Evolutionary conservation across 2,113 vertebrate species (phyloP), one percentile per base, ranked within the genome.

Genomic region (Rhinogobius similis): DNA sequence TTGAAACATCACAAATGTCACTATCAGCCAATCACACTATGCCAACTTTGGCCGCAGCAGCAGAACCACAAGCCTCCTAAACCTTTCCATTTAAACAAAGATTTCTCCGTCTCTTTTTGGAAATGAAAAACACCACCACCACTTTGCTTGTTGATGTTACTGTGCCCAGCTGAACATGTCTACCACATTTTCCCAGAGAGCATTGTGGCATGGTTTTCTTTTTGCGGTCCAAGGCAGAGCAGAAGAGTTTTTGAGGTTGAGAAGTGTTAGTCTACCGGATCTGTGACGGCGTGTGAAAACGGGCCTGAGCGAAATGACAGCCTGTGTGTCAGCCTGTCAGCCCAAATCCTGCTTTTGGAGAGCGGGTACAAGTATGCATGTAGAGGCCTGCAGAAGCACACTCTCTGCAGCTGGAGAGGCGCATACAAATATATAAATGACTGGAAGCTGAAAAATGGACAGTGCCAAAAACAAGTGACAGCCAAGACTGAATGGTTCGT

Each of bases 241-340:
- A 2, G 55, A 36, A 43, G 0, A 27, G 21, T 56, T 73, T 55
- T 72, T 9, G 20, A 62, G 46, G 65, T 50, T 14, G 23, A 24
- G 52, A 26, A 39, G 46, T 50, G 69, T 20, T 69, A 56, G 70
- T 41, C 39, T 1, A 24, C 59, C 20, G 58, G 46, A 67, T 61
- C 50, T 65, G 68, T 16, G 41, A 61, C 62, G 27, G 67, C 38
- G 43, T 73, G 52, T 38, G 63, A 65, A 75, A 67, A 70, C 11
- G 20, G 44, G 23, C 56, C 67, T 18, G 32, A 67, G 53, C 11
- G 24, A 43, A 65, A 14, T 68, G 75, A 82, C 68, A 32, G 62
- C 52, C 10, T 27, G 70, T 24, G 63, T 65, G 65, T 73, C 44
- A 24, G 41, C 36, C 41, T 23, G 70, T 82, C 73, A 52, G 29